Percentiles rank a stretch among this genome's conserved stretches.
Evolutionary conservation across 2,888 invertebrate genomes (phyloP).

Genomic region (Eupithecia exiguata): DNA sequence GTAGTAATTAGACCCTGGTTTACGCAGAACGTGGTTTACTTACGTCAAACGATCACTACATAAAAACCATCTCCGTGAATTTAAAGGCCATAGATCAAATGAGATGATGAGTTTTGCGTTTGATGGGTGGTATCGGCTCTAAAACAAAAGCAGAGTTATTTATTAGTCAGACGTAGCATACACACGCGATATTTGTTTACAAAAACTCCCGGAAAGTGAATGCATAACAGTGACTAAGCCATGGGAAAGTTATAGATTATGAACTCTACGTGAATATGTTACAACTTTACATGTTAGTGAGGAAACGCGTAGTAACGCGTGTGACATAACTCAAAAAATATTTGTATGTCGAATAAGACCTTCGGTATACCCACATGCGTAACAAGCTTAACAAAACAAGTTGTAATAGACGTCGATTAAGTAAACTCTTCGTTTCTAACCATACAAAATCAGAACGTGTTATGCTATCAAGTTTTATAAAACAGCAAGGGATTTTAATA

Average conservation of each 20-base stretch:
- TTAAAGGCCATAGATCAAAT: not conserved
- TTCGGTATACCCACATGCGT: constrained; percentile 43
- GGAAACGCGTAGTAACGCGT: constrained; percentile 12
- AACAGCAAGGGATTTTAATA: not conserved
- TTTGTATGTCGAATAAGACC: constrained; percentile 39
- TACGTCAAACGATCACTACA: not conserved
- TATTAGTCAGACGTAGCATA: not conserved
- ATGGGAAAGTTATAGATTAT: constrained; percentile 31
- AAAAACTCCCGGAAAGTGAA: constrained; percentile 34
- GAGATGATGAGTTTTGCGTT: not conserved
- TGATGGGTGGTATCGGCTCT: not conserved
- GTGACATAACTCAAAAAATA: constrained; percentile 25
- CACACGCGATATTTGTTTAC: constrained; percentile 26
- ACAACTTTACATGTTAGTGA: constrained; percentile 7
- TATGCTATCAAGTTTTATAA: not conserved
- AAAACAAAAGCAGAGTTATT: constrained; percentile 6
- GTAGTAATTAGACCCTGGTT: not conserved
- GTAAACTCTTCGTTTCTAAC: constrained; percentile 11
- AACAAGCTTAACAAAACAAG: constrained; percentile 31
- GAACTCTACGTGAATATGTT: constrained; percentile 8
- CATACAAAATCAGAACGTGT: not conserved
- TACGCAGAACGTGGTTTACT: not conserved
- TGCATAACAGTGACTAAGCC: constrained; percentile 23
- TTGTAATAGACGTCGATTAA: constrained; percentile 13
- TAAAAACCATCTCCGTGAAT: not conserved